Evolutionary conservation across 2,888 invertebrate genomes (phyloP).

Genomic region (Steinernema carpocapsae): DNA sequence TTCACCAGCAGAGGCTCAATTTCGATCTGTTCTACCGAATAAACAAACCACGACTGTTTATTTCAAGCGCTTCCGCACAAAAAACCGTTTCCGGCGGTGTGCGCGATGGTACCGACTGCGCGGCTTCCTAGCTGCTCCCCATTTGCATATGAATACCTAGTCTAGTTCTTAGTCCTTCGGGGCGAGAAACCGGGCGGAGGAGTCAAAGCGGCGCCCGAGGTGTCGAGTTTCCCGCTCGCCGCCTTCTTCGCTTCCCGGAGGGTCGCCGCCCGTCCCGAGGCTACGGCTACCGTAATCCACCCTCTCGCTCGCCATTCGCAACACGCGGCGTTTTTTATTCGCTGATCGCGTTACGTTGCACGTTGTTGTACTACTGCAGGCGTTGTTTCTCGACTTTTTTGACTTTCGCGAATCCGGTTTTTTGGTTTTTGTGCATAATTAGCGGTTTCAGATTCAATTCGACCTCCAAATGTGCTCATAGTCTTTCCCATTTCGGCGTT

Average conservation of each 20-base stretch:
- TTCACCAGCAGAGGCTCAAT: neutral
- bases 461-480: neutral
- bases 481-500: constrained; percentile 25
- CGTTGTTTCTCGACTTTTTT: neutral
- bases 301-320: neutral
- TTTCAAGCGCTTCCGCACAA: constrained; percentile 16
- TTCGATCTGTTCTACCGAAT: constrained; percentile 18
- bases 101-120: constrained; percentile 22
- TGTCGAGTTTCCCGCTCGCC: no score
- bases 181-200: neutral
- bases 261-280: neutral
- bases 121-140: neutral
- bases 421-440: constrained; percentile 12
- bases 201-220: constrained; percentile 16
- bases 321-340: neutral
- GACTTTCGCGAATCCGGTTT: constrained; percentile 4
- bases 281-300: constrained; percentile 18
- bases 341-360: neutral
- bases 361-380: no score
- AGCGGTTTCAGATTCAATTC: constrained; percentile 1
- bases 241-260: neutral
- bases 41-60: constrained; percentile 33
- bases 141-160: constrained; percentile 32
- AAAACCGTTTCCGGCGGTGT: constrained; percentile 20
- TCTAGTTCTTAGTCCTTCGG: neutral